These are phyloP conservation scores for Lordiphosa fenestrarum DNA, from an alignment of 2,888 invertebrate species.

Conservation along the genomic window DNA sequence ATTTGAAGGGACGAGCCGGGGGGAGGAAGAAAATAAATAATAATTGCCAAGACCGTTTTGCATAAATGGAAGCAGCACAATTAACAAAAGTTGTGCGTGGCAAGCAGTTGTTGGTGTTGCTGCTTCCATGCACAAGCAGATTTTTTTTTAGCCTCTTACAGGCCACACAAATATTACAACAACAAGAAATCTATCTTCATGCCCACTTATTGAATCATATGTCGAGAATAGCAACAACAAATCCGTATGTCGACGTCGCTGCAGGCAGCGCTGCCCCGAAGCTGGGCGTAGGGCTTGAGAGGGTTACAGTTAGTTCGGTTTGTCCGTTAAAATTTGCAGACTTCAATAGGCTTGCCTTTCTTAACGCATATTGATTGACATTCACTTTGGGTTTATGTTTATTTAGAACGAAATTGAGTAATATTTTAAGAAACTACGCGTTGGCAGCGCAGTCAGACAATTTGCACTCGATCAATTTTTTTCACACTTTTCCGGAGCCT, in stretches of 20 bases:
- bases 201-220: constrained; percentile 76
- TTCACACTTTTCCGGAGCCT: not conserved
- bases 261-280: constrained; percentile 35
- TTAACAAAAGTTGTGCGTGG: constrained; percentile 27
- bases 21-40: not conserved
- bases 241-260: constrained; percentile 41
- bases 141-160: constrained; percentile 50
- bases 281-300: not conserved
- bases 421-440: constrained; percentile 60
- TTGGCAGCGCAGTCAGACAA: constrained; percentile 46
- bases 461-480: not conserved
- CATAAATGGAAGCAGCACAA: constrained; percentile 49
- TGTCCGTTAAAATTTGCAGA: no score
- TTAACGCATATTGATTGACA: not conserved
- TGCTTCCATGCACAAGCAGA: constrained; percentile 26
- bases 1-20: not conserved
- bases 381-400: constrained; percentile 9
- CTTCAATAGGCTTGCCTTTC: no score
- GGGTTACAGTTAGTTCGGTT: no score
- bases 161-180: constrained; percentile 58
- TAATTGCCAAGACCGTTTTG: constrained; percentile 36
- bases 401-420: constrained; percentile 9
- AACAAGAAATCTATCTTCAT: constrained; percentile 33
- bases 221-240: constrained; percentile 79
- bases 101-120: constrained; percentile 27